Base-by-base conservation (phyloP, 2,888 invertebrate species). In the Eupithecia tripunctaria region DNA sequence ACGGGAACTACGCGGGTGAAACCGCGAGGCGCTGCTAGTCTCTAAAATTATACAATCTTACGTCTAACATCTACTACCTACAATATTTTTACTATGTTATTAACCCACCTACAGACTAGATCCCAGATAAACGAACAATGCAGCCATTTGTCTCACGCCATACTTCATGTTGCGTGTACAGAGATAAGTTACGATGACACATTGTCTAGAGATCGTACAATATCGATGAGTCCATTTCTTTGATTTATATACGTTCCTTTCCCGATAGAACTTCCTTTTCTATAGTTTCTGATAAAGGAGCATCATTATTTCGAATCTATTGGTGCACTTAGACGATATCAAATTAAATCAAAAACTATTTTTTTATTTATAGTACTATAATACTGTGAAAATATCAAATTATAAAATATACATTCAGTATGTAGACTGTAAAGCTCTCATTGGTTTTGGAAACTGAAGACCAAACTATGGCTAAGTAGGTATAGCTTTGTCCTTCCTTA, bases 181-280 rank as follows among this genome's bases (percentile, higher is more conserved):
- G 7, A 67, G 74, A 76, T 72, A 74, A 74, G 63, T 76, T 71
- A 74, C 56, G 59, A 60, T 69, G 70, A 64, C 70, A 67, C 56
- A 65, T 64, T 59, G 65, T 32, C 27, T 56, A 14, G 56, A 67
- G 41, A 67, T 72, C 68, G 59, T 56, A 67, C 65, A 68, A 74
- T 70, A 70, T 74, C 71, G 69, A 72, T 72, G 68, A 70, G 56
- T 67, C 73, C 41, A 51, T 51, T 64, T 70, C 21, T n/a, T 29
- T 67, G 64, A 71, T 73, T 70, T 71, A 70, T 70, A 25, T 15
- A 27, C 25, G 14, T 25, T 25, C 25, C 8, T 3, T 21, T 56
- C 5, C 56, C 25, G 25, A 12, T 12, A 51, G 4, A 12, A 14
- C 4, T 25, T 56, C 21, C 56, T 25, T 56, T 56, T 56, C 56